Base-by-base conservation (phyloP, 1,140 invertebrate species). In the Berghia stephanieae region DNA sequence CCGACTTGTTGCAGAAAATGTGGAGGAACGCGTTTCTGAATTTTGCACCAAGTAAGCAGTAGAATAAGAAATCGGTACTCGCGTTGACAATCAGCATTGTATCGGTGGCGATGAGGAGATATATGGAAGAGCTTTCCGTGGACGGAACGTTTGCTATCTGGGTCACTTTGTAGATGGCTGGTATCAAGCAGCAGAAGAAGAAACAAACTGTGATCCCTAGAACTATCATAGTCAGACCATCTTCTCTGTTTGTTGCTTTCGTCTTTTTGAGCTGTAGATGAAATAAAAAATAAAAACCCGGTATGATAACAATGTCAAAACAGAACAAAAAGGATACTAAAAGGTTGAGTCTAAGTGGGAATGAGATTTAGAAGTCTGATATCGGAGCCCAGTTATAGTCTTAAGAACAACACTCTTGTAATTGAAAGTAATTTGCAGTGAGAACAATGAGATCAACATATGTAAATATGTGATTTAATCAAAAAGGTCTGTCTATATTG, bases 21-120 rank as follows among this genome's bases (percentile, higher is more conserved):
- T 94, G 92, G 70, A 96, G 89, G 89, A 96, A 96, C 77, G 96
- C 92, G 55, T 94, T 92, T 85, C 96, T 94, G 90, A 98, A 98
- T 86, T 97, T 97, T 82, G 96, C 94, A 0, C 96, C 96, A 86
- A 97, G 98, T 43, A 97, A 96, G 82, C 93, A 94, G 86, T 94
- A 94, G 72, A 94, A 88, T 71, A 94, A 90, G 88, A 94, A 94
- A 89, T 94, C 94, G 2, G 77, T 82, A 36, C 92, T 91, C 1
- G 87, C 87, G 88, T 94, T 94, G 69, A 94, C 86, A 40, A 92
- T 91, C 34, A 93, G 88, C 63, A 94, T 87, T 40, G 94, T 90
- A 85, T 94, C 94, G 85, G 92, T 93, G 38, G 94, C 92, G 86
- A 93, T 94, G 10, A 92, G 92, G 6, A 93, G 85, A 42, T 90